Evolutionary conservation across 2,888 invertebrate species (phyloP), one percentile per base, ranked within the genome.

Genomic region (Hermaeophaga mercurialis): DNA sequence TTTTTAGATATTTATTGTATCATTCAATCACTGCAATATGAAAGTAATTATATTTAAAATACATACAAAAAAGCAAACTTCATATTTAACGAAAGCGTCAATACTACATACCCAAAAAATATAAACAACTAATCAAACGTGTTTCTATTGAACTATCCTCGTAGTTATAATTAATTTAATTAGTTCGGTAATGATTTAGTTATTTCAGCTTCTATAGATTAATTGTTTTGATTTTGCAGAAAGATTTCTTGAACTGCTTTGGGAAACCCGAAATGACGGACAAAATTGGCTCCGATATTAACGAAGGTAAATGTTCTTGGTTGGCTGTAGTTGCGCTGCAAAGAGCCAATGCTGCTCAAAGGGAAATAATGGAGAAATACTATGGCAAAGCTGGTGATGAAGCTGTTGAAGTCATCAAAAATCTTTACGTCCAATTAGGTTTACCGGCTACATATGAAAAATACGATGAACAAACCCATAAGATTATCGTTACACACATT

Each of bases 281-380:
- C 7, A 99, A 97, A 80, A 80, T 85, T 24, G 93, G 95, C 19
- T 91, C 88, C 0, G 96, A 98, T 73, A 96, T 99, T 66, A 85
- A 90, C 78, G 94, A 96, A 67, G 96, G 96, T 24, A 98, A 97
- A 79, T 98, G 97, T 78, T 88, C 94, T 0, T 99, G 98, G 98
- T 80, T 96, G 26, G 87, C 91, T 1, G 92, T 96, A 1, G 89
- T 91, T 1, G 96, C 96, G 7, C 80, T 96, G 58, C 90, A 94
- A 75, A 82, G 89, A 48, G 90, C 88, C 1, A 84, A 83, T 44
- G 81, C 85, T 0, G 79, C 83, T 3, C 93, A 94, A 71, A 84
- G 82, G 61, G 81, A 86, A 70, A 80, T 90, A 18, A 84, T 94
- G 80, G 82, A 87, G 70, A 85, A 90, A 58, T 86, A 88, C 74